Evolutionary conservation across 2,888 invertebrate genomes (phyloP).

Genomic region (Julus scandinavius): DNA sequence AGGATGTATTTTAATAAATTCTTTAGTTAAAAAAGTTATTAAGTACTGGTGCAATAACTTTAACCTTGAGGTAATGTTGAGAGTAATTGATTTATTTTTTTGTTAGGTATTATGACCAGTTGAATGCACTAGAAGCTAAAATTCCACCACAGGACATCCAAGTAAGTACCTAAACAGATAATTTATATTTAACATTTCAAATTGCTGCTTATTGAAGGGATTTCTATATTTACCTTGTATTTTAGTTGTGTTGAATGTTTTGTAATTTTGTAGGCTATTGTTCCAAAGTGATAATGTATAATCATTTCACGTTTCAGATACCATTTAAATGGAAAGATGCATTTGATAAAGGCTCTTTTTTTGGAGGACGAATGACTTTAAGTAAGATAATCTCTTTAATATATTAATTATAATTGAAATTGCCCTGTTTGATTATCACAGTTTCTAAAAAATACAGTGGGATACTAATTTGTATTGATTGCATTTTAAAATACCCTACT

Average conservation of each 20-base stretch:
- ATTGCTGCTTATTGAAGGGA: too few relatives aligned
- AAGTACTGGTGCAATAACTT: too few relatives aligned
- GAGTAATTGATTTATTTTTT: slow-evolving; percentile 57
- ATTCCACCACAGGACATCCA: slow-evolving; percentile 90
- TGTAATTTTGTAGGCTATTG: not conserved
- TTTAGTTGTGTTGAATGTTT: not conserved
- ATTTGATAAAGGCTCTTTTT: slow-evolving; percentile 94
- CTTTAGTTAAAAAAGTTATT: too few relatives aligned
- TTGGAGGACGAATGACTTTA: slow-evolving; percentile 89
- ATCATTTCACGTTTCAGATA: slow-evolving; percentile 71
- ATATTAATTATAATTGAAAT: not conserved
- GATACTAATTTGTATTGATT: too few relatives aligned
- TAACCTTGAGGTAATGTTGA: not conserved
- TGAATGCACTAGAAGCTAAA: slow-evolving; percentile 90
- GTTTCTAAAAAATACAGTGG: too few relatives aligned
- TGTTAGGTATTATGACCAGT: slow-evolving; percentile 94
- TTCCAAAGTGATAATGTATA: not conserved
- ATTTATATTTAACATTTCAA: not conserved
- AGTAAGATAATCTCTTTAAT: slow-evolving; percentile 73
- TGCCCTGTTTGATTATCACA: too few relatives aligned
- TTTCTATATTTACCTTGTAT: not conserved
- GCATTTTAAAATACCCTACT: not conserved
- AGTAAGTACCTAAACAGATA: slow-evolving; percentile 61
- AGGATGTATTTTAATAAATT: not conserved
- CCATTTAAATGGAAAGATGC: slow-evolving; percentile 99